Conservation (phyloP, 2,888 invertebrate species). For the Stenchaetothrips biformis region DNA sequence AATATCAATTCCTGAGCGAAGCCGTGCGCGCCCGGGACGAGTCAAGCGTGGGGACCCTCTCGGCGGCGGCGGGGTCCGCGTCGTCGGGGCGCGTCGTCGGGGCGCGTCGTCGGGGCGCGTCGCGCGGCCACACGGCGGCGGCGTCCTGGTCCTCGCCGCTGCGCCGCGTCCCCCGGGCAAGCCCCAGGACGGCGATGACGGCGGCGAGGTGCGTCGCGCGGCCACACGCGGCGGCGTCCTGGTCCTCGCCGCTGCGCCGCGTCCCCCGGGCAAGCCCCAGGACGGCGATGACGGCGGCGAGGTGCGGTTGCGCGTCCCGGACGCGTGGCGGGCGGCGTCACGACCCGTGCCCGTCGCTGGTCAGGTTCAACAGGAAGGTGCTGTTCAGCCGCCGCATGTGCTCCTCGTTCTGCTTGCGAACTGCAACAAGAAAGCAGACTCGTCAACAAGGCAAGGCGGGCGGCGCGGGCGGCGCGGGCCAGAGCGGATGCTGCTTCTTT, state of each 20-base stretch:
- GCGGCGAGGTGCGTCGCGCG: neutral
- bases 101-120: neutral
- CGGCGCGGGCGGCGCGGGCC: neutral
- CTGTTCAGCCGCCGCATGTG: conserved; percentile 71
- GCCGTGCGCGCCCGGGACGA: neutral
- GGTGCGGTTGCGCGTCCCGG: neutral
- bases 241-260: neutral
- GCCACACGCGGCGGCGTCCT: neutral
- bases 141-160: neutral
- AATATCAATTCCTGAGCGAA: neutral
- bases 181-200: neutral
- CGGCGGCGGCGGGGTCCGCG: neutral
- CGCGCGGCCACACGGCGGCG: neutral
- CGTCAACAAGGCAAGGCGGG: neutral
- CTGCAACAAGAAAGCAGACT: conserved; percentile 54
- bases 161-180: neutral
- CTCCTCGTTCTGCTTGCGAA: conserved; percentile 84
- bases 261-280: neutral
- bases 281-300: neutral
- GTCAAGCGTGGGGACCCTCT: neutral
- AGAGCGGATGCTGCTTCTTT: neutral
- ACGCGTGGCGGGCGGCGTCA: neutral
- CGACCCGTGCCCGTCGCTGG: conserved; percentile 23
- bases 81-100: neutral
- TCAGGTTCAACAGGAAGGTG: conserved; percentile 35